Conservation (phyloP, 2,797 vertebrate genomes). For the Cottoperca gobio region DNA sequence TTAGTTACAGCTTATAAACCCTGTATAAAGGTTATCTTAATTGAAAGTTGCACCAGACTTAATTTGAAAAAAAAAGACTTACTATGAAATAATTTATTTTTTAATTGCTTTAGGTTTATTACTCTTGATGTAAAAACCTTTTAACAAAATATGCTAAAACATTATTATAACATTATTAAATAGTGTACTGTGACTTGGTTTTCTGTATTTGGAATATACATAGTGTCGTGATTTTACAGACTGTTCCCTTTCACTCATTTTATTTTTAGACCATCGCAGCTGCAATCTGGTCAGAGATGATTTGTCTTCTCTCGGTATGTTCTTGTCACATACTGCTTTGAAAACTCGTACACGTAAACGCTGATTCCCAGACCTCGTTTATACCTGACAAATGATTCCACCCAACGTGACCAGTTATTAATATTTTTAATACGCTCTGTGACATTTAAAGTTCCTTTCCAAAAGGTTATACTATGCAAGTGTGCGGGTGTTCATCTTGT, state of each 20-base stretch:
- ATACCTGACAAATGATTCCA: slow-evolving; percentile 11
- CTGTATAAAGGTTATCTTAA: not conserved
- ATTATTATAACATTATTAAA: not conserved
- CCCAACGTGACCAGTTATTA: not conserved
- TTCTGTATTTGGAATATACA: not conserved
- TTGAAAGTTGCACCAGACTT: not conserved
- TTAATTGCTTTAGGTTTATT: not conserved
- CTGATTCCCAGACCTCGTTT: slow-evolving; percentile 8
- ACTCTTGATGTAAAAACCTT: slow-evolving; percentile 1
- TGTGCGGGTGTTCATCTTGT: not conserved
- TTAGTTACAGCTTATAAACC: not conserved
- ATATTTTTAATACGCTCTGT: not conserved
- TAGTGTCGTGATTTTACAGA: not conserved
- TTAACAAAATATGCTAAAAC: not conserved
- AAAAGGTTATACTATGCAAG: not conserved
- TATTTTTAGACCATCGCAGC: slow-evolving; percentile 4
- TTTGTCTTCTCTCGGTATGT: not conserved
- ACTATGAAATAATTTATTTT: not conserved
- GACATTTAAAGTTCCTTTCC: slow-evolving; percentile 2
- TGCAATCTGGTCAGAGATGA: slow-evolving; percentile 7
- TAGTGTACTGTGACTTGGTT: not conserved
- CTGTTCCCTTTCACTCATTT: not conserved
- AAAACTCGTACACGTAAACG: not conserved
- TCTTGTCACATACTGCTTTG: not conserved
- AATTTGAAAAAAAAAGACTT: not conserved